phyloP scores from a whole-genome alignment of 2,888 invertebrate species.

The Stenodera caucasica region DNA sequence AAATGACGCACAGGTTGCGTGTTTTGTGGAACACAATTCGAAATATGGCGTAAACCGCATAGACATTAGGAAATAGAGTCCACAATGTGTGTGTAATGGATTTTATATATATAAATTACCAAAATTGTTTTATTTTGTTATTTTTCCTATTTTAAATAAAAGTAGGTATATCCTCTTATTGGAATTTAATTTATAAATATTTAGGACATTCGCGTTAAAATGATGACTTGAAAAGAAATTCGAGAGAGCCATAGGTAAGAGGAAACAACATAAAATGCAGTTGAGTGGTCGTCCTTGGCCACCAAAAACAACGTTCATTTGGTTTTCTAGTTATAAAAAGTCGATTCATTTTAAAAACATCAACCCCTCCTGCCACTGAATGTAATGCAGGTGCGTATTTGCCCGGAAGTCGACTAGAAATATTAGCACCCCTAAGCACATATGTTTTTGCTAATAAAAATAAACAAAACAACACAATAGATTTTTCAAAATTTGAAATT shows the following conservation, averaged over 20 bases:
- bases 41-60: constrained; percentile 34
- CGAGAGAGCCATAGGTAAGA: constrained; percentile 31
- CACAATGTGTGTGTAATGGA: constrained; percentile 21
- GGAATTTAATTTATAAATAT: background rate
- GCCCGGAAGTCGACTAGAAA: constrained; percentile 6
- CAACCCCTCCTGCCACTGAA: background rate
- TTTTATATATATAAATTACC: constrained; percentile 5
- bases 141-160: background rate
- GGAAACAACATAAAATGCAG: constrained; percentile 50
- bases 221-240: background rate
- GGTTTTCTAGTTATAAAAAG: background rate
- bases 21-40: constrained; percentile 30
- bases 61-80: constrained; percentile 21
- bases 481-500: background rate
- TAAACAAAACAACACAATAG: background rate
- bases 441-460: constrained; percentile 6
- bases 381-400: constrained; percentile 5
- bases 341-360: background rate
- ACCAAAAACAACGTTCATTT: constrained; percentile 39
- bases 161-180: background rate
- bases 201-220: constrained; percentile 6
- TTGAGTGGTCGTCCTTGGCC: constrained; percentile 51
- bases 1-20: constrained; percentile 48
- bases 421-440: constrained; percentile 2
- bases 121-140: constrained; percentile 14